A percentile compares a stretch with the other conserved stretches of the same genome.
phyloP scores from a whole-genome alignment of 2,113 vertebrate genomes.

The Cercocebus atys region DNA sequence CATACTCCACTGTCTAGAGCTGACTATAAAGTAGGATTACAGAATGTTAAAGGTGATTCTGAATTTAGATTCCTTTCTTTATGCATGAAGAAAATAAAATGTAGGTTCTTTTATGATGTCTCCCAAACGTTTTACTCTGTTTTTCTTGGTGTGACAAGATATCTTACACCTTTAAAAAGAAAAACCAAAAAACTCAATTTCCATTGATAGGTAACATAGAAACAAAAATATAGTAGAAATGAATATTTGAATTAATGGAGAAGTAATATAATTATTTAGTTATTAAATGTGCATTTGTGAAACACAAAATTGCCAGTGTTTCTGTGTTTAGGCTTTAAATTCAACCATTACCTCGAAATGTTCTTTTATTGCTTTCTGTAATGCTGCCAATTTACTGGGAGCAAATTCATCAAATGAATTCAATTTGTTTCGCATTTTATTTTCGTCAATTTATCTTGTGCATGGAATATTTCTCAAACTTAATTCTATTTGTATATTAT shows the following conservation, averaged over 20 bases:
- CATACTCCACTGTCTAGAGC: not conserved
- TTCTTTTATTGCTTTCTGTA: constrained; percentile 48
- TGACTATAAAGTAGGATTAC: not conserved
- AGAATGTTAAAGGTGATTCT: constrained; percentile 40
- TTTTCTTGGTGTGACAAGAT: not conserved
- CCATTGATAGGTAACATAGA: not conserved
- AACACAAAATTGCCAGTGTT: not conserved
- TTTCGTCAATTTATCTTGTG: constrained; percentile 60
- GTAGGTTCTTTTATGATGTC: not conserved
- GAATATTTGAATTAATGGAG: constrained; percentile 4
- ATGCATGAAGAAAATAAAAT: not conserved
- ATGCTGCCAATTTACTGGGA: constrained; percentile 27
- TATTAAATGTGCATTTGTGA: not conserved
- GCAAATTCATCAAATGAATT: constrained; percentile 62
- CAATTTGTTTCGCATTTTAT: constrained; percentile 57
- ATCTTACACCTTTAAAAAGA: not conserved
- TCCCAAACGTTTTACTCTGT: constrained; percentile 13
- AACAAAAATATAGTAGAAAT: not conserved
- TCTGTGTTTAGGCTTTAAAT: constrained; percentile 32
- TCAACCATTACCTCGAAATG: constrained; percentile 40
- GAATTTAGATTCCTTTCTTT: not conserved
- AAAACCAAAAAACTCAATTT: not conserved
- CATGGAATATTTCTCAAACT: constrained; percentile 36
- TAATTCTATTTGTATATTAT: constrained; percentile 22
- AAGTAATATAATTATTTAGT: constrained; percentile 28